Percentiles rank a stretch among this genome's conserved stretches.
These are phyloP conservation scores for Microctonus aethiopoides DNA, from an alignment of 2,888 invertebrate genomes.

Conservation along the genomic window DNA sequence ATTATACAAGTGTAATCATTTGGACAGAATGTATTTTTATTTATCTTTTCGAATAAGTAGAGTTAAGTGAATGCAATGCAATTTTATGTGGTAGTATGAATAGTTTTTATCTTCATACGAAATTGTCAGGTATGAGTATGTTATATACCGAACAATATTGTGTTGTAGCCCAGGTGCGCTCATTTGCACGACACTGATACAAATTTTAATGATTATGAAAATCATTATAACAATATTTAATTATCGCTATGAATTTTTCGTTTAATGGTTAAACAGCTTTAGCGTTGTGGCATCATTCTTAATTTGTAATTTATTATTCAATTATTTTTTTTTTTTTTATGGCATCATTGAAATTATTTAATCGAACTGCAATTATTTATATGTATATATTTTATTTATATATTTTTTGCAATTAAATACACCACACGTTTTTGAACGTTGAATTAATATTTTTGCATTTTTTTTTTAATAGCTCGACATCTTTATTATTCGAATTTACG, in stretches of 20 bases:
- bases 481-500: not conserved
- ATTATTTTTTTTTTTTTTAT: not conserved
- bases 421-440: not conserved
- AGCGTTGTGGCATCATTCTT: not conserved
- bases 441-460: not conserved
- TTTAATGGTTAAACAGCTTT: not conserved
- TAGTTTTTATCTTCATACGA: constrained; percentile 64
- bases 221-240: constrained; percentile 34
- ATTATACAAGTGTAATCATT: constrained; percentile 33
- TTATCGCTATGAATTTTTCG: constrained; percentile 30
- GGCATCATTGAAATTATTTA: not conserved
- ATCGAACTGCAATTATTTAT: not conserved
- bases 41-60: constrained; percentile 60
- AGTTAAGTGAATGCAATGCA: constrained; percentile 66
- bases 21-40: constrained; percentile 65
- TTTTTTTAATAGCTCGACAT: not conserved
- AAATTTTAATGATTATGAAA: constrained; percentile 49
- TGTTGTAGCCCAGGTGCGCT: constrained; percentile 64
- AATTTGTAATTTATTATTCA: constrained; percentile 9
- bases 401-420: not conserved
- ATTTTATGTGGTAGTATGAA: constrained; percentile 66
- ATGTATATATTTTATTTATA: not conserved
- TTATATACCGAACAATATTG: constrained; percentile 66
- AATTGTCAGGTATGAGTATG: constrained; percentile 66
- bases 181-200: constrained; percentile 66